Evolutionary conservation across 1,140 invertebrate species (phyloP), one percentile per base, ranked within the genome.

Genomic region (Ganaspis sp.): DNA sequence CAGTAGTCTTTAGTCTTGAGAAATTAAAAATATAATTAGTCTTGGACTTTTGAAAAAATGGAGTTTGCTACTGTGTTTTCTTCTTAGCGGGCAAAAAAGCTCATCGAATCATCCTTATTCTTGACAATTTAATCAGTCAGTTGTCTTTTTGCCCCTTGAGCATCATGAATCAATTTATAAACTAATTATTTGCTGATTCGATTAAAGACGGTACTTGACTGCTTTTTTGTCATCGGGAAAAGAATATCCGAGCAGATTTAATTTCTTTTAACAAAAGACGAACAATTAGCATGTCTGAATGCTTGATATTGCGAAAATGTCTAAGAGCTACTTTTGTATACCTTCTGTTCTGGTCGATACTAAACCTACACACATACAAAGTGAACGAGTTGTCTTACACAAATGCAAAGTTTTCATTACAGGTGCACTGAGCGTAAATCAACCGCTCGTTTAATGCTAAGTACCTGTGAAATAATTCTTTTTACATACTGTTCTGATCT

Each of bases 391-490:
- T 5, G 17, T 49, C 45, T 17, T 49, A 4, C 45, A 9, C 45
- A 9, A 17, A 49, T 17, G n/a, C 45, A 19, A n/a, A 49, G n/a
- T 26, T 9, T 58, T 4, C 54, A 58, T 58, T 58, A 19, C 21
- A 58, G 54, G 54, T 76, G 78, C 34, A 38, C 49, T 40, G 58
- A 34, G 49, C 80, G 54, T 79, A 79, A 82, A 82, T 79, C 81
- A 79, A 72, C 23, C 74, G 40, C 69, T 77, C 75, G 72, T 74
- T 79, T 78, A 71, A 72, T 75, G 76, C 69, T 71, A 72, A 45
- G 26, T 75, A 74, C 37, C 70, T 82, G 75, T 58, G 69, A 82
- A 78, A 80, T 82, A 80, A 80, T 80, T 72, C 74, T 80, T 80
- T 26, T 58, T 23, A 6, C 11, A 12, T 9, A 11, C 21, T n/a